Evolutionary conservation across 2,113 vertebrate genomes (phyloP).

Genomic region (Barnardius zonarius): DNA sequence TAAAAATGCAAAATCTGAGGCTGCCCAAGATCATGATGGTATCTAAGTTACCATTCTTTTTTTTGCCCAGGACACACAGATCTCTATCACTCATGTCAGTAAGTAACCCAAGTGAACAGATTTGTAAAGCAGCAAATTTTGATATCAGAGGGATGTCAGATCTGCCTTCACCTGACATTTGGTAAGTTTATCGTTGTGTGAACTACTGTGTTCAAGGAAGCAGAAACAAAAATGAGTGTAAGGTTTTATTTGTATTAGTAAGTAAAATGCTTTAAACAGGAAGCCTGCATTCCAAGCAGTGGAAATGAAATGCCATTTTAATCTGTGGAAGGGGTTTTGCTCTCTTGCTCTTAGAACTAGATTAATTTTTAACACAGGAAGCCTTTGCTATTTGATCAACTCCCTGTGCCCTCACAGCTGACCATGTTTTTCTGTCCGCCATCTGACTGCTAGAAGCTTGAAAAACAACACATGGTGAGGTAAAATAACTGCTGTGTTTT

Average conservation of each 20-base stretch:
- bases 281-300: neutral
- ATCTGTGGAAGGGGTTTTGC: neutral
- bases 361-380: neutral
- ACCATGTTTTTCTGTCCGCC: neutral
- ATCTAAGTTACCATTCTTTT: neutral
- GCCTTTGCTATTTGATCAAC: constrained; percentile 15
- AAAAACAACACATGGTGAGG: constrained; percentile 5
- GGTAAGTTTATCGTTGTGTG: neutral
- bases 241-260: neutral
- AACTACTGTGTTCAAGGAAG: neutral
- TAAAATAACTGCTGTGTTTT: constrained; percentile 1
- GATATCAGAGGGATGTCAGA: neutral
- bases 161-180: neutral
- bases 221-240: neutral
- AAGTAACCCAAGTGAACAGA: neutral
- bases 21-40: neutral
- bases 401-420: neutral
- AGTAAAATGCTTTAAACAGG: neutral
- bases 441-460: constrained; percentile 13
- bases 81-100: neutral
- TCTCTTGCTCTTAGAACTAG: neutral
- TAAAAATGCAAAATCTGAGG: neutral
- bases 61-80: neutral
- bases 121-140: neutral
- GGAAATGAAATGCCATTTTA: neutral